A percentile compares a stretch with the other conserved stretches of the same genome.
Evolutionary conservation across 2,113 vertebrate species (phyloP).

Genomic region (Empidonax traillii): DNA sequence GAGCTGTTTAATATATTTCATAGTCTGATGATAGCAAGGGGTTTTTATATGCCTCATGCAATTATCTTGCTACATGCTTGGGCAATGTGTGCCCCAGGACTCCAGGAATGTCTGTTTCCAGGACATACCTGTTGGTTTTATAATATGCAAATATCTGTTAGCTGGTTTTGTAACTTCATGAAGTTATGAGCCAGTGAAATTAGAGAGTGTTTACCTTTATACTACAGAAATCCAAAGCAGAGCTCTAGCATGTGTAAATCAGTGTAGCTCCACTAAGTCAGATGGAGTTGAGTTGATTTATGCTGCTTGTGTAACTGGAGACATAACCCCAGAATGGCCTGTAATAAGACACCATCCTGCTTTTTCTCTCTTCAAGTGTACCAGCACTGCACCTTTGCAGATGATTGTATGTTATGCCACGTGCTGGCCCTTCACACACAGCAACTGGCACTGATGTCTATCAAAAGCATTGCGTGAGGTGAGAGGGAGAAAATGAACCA

Average conservation of each 20-base stretch:
- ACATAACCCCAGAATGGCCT: neutral
- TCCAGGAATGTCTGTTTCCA: neutral
- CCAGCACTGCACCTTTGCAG: neutral
- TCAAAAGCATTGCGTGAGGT: fast-evolving
- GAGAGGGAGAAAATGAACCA: neutral
- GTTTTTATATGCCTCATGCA: neutral
- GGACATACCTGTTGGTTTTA: neutral
- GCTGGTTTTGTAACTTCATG: neutral
- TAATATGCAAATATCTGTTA: neutral
- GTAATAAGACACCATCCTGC: neutral
- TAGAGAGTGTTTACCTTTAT: neutral
- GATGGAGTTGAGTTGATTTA: neutral
- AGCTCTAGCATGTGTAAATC: neutral
- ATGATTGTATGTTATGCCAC: fast-evolving
- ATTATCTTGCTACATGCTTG: neutral
- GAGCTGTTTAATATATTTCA: neutral
- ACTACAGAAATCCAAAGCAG: neutral
- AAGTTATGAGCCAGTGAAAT: neutral
- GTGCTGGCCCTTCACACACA: neutral
- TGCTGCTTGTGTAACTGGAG: neutral
- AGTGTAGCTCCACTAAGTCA: neutral
- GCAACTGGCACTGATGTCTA: neutral
- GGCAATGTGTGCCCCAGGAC: neutral
- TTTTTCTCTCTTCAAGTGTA: neutral
- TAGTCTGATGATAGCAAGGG: neutral